Conservation (phyloP, 2,888 invertebrate genomes). For the Drosophila ochracea region DNA sequence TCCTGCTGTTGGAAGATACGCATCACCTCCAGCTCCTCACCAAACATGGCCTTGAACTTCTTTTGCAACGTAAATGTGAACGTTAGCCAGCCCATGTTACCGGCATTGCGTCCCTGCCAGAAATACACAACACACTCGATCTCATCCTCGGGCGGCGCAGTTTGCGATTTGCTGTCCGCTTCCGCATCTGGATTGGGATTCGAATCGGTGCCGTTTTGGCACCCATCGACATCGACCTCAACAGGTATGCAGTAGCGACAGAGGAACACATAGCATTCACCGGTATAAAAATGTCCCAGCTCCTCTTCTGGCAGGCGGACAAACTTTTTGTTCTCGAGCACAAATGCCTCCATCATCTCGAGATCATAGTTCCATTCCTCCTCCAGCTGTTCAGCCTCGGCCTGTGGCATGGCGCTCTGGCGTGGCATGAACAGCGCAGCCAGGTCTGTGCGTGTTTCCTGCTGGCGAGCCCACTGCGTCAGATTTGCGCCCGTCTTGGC, state of each 20-base stretch:
- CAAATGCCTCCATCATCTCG: constrained; percentile 98
- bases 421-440: constrained; percentile 98
- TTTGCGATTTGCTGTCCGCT: constrained; percentile 43
- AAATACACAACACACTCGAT: constrained; percentile 99
- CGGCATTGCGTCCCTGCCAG: constrained; percentile 99
- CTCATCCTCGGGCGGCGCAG: constrained; percentile 82
- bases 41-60: constrained; percentile 94
- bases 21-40: constrained; percentile 96
- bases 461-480: constrained; percentile 94
- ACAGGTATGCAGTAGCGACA: constrained; percentile 96
- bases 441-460: constrained; percentile 96
- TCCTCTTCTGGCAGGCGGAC: constrained; percentile 98
- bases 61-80: constrained; percentile 98
- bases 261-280: constrained; percentile 98
- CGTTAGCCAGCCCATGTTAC: constrained; percentile 99
- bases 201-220: constrained; percentile 12
- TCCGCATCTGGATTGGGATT: constrained; percentile 43
- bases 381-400: constrained; percentile 94
- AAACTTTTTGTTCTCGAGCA: constrained; percentile 98
- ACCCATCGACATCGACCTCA: constrained; percentile 69
- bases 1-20: constrained; percentile 99
- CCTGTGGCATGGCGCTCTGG: constrained; percentile 93
- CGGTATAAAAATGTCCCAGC: constrained; percentile 94
- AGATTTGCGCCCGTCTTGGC: constrained; percentile 98
- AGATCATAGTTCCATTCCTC: constrained; percentile 99